phyloP scores from a whole-genome alignment of 2,113 vertebrate species.

The Atlantisia rogersi region DNA sequence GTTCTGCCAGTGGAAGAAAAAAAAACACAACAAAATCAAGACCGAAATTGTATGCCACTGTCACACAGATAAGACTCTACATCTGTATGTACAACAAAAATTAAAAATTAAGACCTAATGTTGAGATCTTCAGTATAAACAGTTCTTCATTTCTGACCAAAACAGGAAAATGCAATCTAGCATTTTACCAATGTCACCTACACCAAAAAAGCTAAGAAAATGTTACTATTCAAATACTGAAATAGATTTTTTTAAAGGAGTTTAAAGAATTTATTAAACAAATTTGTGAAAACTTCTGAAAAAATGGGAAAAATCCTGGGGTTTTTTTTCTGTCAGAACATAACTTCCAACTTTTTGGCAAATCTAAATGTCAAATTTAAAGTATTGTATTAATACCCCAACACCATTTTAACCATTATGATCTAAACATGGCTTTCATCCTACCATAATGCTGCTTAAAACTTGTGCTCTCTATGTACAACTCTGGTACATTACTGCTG shows the following conservation, averaged over 20 bases:
- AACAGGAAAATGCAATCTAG: not conserved
- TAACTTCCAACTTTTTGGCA: not conserved
- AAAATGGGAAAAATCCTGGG: not conserved
- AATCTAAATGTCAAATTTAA: not conserved
- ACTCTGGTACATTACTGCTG: not conserved
- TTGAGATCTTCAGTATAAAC: not conserved
- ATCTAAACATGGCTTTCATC: not conserved
- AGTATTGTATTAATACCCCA: not conserved
- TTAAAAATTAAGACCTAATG: not conserved
- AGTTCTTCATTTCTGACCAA: not conserved
- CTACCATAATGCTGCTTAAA: not conserved
- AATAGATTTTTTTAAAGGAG: not conserved
- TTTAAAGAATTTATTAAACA: not conserved
- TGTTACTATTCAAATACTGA: not conserved
- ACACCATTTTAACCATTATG: not conserved
- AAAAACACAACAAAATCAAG: not conserved
- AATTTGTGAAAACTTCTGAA: not conserved
- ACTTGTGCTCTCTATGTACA: not conserved
- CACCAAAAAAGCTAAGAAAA: not conserved
- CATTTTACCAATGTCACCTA: not conserved
- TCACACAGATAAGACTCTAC: not conserved
- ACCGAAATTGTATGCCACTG: not conserved
- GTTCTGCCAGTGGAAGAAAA: not conserved
- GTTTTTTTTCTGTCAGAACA: not conserved
- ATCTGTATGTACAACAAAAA: not conserved